phyloP scores from a whole-genome alignment of 2,113 vertebrate species.

The Sphyrna mokarran region DNA sequence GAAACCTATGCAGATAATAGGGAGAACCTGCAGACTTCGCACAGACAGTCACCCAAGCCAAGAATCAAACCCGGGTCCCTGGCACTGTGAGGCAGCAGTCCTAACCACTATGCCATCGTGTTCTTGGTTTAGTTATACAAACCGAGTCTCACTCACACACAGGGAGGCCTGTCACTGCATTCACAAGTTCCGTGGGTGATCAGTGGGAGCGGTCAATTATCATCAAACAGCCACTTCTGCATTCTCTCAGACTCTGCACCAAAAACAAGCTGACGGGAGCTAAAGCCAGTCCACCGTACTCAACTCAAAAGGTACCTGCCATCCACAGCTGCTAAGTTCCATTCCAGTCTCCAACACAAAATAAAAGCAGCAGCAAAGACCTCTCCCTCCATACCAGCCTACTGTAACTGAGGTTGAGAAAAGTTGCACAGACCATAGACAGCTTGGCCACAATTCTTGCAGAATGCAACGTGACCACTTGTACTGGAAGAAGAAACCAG shows the following conservation, averaged over 20 bases:
- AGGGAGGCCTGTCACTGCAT: neutral
- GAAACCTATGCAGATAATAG: too few species aligned
- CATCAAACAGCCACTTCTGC: neutral
- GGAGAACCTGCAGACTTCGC: too few species aligned
- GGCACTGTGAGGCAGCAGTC: too few species aligned
- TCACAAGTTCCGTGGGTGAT: neutral
- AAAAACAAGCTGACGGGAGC: neutral
- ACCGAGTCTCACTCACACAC: neutral
- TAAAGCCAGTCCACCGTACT: conserved; percentile 22
- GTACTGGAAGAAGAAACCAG: conserved; percentile 54
- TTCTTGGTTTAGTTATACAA: neutral
- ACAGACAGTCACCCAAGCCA: too few species aligned
- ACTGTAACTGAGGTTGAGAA: neutral
- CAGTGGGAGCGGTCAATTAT: neutral
- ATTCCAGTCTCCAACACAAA: conserved; percentile 3
- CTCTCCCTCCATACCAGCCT: neutral
- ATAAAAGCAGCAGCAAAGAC: neutral
- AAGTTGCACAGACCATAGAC: conserved; percentile 39
- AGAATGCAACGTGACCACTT: conserved; percentile 50
- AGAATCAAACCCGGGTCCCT: too few species aligned
- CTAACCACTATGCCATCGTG: too few species aligned
- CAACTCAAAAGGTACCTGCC: conserved; percentile 1
- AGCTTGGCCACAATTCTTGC: conserved; percentile 56
- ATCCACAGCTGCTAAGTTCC: conserved; percentile 3
- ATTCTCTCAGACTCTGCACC: neutral